Conservation (phyloP, 1,140 invertebrate genomes). For the Meloidogyne floridensis region DNA sequence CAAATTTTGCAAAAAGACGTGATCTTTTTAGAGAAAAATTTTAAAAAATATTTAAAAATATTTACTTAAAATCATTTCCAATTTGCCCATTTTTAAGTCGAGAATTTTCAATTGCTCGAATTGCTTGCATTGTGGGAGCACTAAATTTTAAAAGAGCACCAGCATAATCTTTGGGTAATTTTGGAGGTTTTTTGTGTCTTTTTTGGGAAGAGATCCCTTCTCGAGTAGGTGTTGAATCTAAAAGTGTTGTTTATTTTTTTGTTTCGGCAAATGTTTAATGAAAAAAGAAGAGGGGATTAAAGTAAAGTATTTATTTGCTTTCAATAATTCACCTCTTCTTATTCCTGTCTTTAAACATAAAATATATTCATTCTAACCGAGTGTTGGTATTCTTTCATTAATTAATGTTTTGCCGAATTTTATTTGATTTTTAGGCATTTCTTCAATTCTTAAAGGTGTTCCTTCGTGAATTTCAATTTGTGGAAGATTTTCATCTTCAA, state of each 20-base stretch:
- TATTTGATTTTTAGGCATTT: neutral
- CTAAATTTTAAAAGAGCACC: slow-evolving; percentile 41
- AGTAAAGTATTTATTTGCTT: no score
- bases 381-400: neutral
- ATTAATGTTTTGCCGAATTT: neutral
- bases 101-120: slow-evolving; percentile 54
- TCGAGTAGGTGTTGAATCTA: neutral
- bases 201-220: neutral
- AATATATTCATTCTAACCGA: neutral
- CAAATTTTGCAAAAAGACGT: slow-evolving; percentile 7
- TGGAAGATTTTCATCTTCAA: slow-evolving; percentile 4
- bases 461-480: slow-evolving; percentile 34
- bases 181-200: slow-evolving; percentile 17
- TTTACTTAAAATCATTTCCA: slow-evolving; percentile 43
- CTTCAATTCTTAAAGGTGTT: slow-evolving; percentile 22
- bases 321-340: no score
- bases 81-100: slow-evolving; percentile 46
- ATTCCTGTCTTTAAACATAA: no score
- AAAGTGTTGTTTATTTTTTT: no score
- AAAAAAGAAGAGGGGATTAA: no score
- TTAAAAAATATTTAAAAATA: slow-evolving; percentile 16
- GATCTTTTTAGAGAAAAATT: slow-evolving; percentile 18
- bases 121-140: slow-evolving; percentile 42
- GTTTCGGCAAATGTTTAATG: no score
- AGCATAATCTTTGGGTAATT: slow-evolving; percentile 28